Conservation (phyloP, 2,113 vertebrate genomes). For the Ceyx melanurus region DNA sequence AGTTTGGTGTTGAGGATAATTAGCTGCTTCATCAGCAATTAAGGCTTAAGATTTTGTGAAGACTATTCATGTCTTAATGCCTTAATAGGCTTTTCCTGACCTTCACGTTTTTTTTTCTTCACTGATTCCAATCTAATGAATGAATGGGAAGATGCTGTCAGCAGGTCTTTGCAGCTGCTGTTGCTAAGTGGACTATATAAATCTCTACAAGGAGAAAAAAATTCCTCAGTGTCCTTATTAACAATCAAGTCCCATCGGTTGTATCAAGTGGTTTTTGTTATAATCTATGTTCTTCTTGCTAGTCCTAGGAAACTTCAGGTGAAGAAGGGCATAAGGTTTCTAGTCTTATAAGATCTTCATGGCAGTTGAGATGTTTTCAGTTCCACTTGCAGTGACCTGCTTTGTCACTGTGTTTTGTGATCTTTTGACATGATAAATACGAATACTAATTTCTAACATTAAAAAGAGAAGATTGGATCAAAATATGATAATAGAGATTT, state of each 20-base stretch:
- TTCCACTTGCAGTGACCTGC: not conserved
- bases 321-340: rapidly evolving
- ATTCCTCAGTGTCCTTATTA: not conserved
- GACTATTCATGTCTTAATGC: not conserved
- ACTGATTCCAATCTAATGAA: not conserved
- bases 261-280: not conserved
- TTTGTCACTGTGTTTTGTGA: not conserved
- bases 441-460: not conserved
- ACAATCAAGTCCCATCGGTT: not conserved
- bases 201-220: not conserved
- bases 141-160: not conserved
- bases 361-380: not conserved
- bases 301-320: not conserved
- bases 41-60: slow-evolving; percentile 13
- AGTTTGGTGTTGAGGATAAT: not conserved
- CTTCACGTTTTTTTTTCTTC: not conserved
- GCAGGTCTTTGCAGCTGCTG: slow-evolving; percentile 1
- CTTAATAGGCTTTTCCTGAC: slow-evolving; percentile 37
- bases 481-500: not conserved
- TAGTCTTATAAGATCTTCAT: not conserved
- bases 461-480: not conserved
- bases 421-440: not conserved
- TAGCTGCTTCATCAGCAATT: slow-evolving; percentile 9
- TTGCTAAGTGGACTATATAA: not conserved
- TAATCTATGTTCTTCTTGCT: not conserved